Evolutionary conservation across 2,113 vertebrate species (phyloP).

Genomic region (Capra hircus): DNA sequence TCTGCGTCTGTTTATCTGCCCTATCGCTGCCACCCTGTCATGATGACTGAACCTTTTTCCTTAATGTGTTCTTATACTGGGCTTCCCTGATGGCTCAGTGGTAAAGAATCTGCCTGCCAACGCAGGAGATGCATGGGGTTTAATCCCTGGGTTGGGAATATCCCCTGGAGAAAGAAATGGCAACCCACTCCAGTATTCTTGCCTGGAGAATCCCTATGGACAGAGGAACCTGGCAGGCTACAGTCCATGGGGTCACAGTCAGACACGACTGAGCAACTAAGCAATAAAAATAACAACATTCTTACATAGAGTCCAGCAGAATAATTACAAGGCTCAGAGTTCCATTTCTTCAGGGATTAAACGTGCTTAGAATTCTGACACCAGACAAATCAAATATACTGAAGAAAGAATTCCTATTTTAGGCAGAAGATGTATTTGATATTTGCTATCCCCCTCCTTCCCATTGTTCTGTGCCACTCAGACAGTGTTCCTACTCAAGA

Average conservation of each 20-base stretch:
- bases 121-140: background rate
- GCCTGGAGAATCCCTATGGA: background rate
- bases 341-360: background rate
- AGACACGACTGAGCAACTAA: background rate
- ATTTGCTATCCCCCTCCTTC: background rate
- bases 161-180: background rate
- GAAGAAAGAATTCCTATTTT: background rate
- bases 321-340: background rate
- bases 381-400: background rate
- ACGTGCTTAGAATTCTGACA: background rate
- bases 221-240: background rate
- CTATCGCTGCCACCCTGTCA: background rate
- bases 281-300: background rate
- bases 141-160: background rate
- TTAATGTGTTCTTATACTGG: background rate
- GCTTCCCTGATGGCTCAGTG: background rate
- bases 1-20: background rate
- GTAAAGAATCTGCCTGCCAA: background rate
- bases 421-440: background rate
- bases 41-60: background rate
- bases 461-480: background rate
- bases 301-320: background rate
- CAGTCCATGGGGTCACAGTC: background rate
- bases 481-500: background rate
- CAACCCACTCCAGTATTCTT: background rate